These are phyloP conservation scores for Goniozus legneri DNA, from an alignment of 1,140 invertebrate genomes.

Conservation along the genomic window DNA sequence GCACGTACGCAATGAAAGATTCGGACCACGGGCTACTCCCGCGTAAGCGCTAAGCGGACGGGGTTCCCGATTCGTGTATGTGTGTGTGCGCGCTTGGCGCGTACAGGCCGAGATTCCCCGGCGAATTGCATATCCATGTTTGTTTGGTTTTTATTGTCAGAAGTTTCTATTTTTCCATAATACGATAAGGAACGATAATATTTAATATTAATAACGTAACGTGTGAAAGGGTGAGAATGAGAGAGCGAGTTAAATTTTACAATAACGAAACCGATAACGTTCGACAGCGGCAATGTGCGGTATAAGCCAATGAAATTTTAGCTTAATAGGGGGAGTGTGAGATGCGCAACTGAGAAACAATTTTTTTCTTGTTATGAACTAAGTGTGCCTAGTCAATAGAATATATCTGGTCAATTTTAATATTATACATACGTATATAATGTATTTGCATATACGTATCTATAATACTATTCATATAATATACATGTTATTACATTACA, in stretches of 20 bases:
- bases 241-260: too few relatives aligned
- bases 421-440: conserved; percentile 39
- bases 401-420: conserved; percentile 57
- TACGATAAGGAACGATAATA: conserved; percentile 49
- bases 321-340: too few relatives aligned
- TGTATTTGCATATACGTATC: too few relatives aligned
- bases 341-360: conserved; percentile 9
- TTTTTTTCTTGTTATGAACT: conserved; percentile 56
- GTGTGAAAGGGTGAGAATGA: conserved; percentile 14
- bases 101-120: conserved; percentile 1
- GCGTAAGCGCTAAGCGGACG: neutral
- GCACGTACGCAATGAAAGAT: too few relatives aligned
- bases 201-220: conserved; percentile 44
- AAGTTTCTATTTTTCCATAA: conserved; percentile 57
- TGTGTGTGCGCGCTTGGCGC: conserved; percentile 2
- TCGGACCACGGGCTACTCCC: too few relatives aligned
- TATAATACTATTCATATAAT: conserved; percentile 44
- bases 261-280: too few relatives aligned
- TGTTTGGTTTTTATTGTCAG: conserved; percentile 55
- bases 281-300: too few relatives aligned
- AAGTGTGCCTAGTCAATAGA: conserved; percentile 58
- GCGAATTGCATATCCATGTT: conserved; percentile 42
- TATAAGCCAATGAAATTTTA: too few relatives aligned
- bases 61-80: conserved; percentile 4
- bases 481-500: conserved; percentile 48